These are phyloP conservation scores for Nerophis lumbriciformis DNA, from an alignment of 2,113 vertebrate species.

Conservation along the genomic window DNA sequence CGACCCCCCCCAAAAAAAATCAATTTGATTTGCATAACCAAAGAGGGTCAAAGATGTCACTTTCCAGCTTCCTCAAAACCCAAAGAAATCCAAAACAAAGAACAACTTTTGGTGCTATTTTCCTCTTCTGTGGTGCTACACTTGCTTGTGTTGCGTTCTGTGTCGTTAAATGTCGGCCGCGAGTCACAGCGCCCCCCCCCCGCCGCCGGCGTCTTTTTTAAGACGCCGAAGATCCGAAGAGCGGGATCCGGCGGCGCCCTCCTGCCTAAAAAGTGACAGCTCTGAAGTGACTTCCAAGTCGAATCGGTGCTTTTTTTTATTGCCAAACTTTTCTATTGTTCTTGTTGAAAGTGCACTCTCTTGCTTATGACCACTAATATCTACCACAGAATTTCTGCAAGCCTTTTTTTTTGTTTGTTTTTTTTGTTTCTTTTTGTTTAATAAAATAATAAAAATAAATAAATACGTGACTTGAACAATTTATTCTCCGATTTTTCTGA, in stretches of 20 bases:
- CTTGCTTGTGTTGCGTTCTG: conserved; percentile 52
- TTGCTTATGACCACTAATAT: conserved; percentile 81
- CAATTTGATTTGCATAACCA: conserved; percentile 52
- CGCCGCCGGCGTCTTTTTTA: too few relatives aligned
- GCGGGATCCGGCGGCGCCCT: not conserved
- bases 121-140: conserved; percentile 88
- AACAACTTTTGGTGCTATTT: conserved; percentile 77
- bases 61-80: conserved; percentile 48
- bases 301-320: conserved; percentile 1
- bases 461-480: conserved; percentile 80
- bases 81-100: conserved; percentile 49
- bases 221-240: too few relatives aligned
- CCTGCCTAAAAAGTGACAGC: conserved; percentile 22
- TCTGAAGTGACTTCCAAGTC: conserved; percentile 27
- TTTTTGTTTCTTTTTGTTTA: conserved; percentile 44
- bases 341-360: conserved; percentile 74
- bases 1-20: conserved; percentile 17
- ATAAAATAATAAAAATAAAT: conserved; percentile 23
- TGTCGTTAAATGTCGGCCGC: too few relatives aligned
- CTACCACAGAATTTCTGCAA: conserved; percentile 84
- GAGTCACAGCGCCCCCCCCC: too few relatives aligned
- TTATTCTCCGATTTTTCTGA: conserved; percentile 66
- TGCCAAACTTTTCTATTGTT: conserved; percentile 22
- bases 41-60: conserved; percentile 66
- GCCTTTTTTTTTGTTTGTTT: conserved; percentile 66